Base-by-base conservation (phyloP, 2,888 invertebrate species). In the Cinara cedri region DNA sequence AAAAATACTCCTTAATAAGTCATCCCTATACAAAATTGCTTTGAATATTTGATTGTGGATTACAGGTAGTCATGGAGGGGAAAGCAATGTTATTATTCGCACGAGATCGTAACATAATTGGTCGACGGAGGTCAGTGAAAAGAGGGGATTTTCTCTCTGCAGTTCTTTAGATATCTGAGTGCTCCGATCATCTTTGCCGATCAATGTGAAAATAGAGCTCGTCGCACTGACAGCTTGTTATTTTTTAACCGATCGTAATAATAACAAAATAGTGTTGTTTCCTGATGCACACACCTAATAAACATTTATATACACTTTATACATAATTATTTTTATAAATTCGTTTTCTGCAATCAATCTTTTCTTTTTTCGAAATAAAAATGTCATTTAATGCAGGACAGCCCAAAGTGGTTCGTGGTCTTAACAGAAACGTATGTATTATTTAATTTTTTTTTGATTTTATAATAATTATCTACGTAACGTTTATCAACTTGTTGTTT, bases 191-290 rank as follows among this genome's bases (percentile, higher is more conserved):
- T 54, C 54, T 42, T 54, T 4, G 34, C 21, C 44, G 63, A 44
- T 75, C 74, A 75, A 63, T 75, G 54, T 34, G 54, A 75, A 75
- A 65, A 65, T 44, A 16, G 21, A 51, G 13, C 54, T 75, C 63
- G 54, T 54, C 65, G n/a, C 4, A 54, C 24, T 8, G 63, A 75
- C 74, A n/a, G n/a, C 24, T 51, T 19, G 16, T 21, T 60, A 13
- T 49, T 60, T 26, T 49, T 72, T 51, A 16, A n/a, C 24, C 16
- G 1, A 11, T 72, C 44, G 14, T 42, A 10, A 54, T 46, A 8
- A 21, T 46, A 3, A 14, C 10, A 14, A n/a, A n/a, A n/a, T 14
- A 51, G 16, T 51, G 16, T 51, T 4, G 4, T 16, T 34, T 34
- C 34, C 34, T 34, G 34, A 34, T 34, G 34, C 6, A 4, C 6